Base-by-base conservation (phyloP, 2,888 invertebrate species). In the Serrognathus titanus region DNA sequence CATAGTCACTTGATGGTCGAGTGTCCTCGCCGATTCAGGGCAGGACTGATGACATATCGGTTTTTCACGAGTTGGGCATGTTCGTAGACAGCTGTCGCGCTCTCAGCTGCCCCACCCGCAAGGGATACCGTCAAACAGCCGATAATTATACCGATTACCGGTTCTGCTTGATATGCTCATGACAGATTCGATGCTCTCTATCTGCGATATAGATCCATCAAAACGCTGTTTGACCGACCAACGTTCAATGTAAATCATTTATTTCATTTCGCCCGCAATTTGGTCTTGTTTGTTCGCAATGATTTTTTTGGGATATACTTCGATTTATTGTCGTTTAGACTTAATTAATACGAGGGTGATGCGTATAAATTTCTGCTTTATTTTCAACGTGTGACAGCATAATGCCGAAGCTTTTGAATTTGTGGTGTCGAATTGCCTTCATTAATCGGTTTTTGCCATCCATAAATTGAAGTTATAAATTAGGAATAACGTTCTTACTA, bases 91-190 rank as follows among this genome's bases (percentile, higher is more conserved):
- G 58, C 58, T 55, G 58, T 51, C 54, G 58, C 50, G 53, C 40
- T 7, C 11, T 40, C 40, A 13, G 3, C 10, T 6, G 5, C 40
- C 40, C 40, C 40, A 6, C 40, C 10, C 12, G 40, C 7, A 31
- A 31, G 24, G 24, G 24, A 31, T 31, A 40, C 56, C 40, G 47
- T 13, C 52, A 52, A 52, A 53, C 53, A 48, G 41, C 57, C 57
- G 57, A 57, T 53, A 55, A 58, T 54, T 55, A 58, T 58, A 41
- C 35, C 53, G 55, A 58, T 58, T 55, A 55, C 54, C 52, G 40
- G 31, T 36, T 39, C 40, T 58, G 58, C 53, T 58, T 58, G 58
- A 58, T 58, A 48, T 43, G 50, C 45, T 35, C 46, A 50, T 55
- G 55, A 55, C 49, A 50, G 39, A 31, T 20, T 35, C 20, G 46